Base-by-base conservation (phyloP, 2,797 vertebrate genomes). In the Hoplostethus atlanticus region DNA sequence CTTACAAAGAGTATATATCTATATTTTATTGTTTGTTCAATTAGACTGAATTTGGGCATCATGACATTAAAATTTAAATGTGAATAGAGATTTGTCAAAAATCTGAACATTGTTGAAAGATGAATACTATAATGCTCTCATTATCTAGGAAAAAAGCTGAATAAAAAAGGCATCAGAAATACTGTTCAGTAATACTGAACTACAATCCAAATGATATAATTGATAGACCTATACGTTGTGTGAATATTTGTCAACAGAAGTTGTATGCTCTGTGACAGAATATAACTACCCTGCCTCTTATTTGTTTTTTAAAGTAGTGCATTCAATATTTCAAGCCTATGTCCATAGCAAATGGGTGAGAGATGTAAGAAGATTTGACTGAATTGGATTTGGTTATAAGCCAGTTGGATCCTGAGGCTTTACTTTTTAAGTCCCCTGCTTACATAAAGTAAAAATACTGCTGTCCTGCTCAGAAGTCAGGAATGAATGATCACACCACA, bases 321-420 rank as follows among this genome's bases (percentile, higher is more conserved):
- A 69, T 79, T 60, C 0, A 75, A 64, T 68, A 76, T 65, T 68
- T 67, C 13, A 65, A 75, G 64, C 79, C 81, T 71, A 84, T 76
- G 68, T 71, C 21, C 16, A 21, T 13, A 12, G 46, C 28, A 68
- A 77, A 70, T 21, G 42, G 67, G 82, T 75, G 77, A 85, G 80
- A 89, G 69, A 71, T 77, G 72, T 93, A 94, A 94, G 88, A 81
- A 93, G 93, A 93, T 93, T 92, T 92, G 64, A 84, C 72, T 54
- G 87, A 91, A 96, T 93, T 94, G 90, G 91, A 95, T 94, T 93
- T 93, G 73, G 89, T 87, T 88, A 89, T 91, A 85, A 92, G 85
- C 84, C 81, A 85, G 83, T 75, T 71, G 81, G 76, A 86, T 88
- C 80, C 76, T 63, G 71, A 64, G 92, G 91, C 92, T 92, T 94